These are phyloP conservation scores for Oppia nitens DNA, from an alignment of 1,140 invertebrate genomes.

Conservation along the genomic window DNA sequence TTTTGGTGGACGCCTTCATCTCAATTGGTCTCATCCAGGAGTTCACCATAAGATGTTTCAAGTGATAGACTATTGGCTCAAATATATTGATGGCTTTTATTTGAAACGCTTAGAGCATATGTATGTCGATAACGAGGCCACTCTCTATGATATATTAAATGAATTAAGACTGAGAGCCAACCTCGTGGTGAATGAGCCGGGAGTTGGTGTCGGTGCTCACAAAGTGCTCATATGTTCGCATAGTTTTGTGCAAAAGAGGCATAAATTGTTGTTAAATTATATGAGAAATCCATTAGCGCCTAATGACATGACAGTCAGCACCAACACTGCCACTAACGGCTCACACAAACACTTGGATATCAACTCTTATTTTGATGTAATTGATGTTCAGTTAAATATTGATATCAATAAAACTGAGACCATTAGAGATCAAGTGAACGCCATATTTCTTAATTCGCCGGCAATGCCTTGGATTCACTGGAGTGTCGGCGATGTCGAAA, in stretches of 20 bases:
- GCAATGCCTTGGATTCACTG: conserved; percentile 38
- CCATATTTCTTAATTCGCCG: conserved; percentile 9
- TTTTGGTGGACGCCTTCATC: conserved; percentile 14
- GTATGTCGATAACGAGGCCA: conserved; percentile 25
- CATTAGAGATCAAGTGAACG: conserved; percentile 14
- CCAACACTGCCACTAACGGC: neutral
- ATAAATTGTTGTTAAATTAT: neutral
- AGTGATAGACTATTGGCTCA: conserved; percentile 43
- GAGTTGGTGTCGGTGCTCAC: neutral
- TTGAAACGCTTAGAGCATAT: conserved; percentile 45
- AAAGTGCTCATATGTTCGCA: conserved; percentile 10
- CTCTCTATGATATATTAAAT: neutral
- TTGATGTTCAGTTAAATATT: conserved; percentile 46
- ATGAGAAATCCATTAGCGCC: neutral
- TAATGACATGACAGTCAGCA: neutral
- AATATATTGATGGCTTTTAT: conserved; percentile 57
- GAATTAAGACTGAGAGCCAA: neutral
- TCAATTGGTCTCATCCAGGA: conserved; percentile 19
- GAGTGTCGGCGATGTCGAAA: conserved; percentile 46
- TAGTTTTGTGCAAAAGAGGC: neutral
- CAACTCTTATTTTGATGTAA: conserved; percentile 44
- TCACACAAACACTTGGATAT: conserved; percentile 25
- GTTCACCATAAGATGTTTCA: conserved; percentile 19
- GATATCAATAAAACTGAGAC: conserved; percentile 8
- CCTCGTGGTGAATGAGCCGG: neutral